Evolutionary conservation across 2,888 invertebrate species (phyloP).

Genomic region (Dolichopus griseipennis): DNA sequence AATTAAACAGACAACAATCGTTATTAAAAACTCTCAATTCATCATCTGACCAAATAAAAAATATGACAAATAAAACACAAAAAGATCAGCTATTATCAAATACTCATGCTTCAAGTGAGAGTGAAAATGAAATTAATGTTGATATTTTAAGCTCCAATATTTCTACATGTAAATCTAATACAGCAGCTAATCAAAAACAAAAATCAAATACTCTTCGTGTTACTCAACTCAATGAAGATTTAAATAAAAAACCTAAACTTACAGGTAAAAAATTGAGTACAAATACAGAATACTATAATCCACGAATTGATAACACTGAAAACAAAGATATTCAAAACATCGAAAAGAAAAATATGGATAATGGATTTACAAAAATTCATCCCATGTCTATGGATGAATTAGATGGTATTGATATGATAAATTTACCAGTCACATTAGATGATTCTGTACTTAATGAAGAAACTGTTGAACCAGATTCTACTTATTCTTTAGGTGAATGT

Average conservation of each 20-base stretch:
- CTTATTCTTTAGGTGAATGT: background rate
- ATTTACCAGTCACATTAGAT: slow-evolving; percentile 63
- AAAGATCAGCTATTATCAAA: background rate
- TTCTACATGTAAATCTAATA: slow-evolving; percentile 21
- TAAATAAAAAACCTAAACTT: background rate
- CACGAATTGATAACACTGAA: background rate
- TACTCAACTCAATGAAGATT: slow-evolving; percentile 10
- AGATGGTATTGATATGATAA: slow-evolving; percentile 65
- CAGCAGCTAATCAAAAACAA: slow-evolving; percentile 34
- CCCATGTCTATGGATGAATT: slow-evolving; percentile 40
- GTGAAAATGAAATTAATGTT: slow-evolving; percentile 10
- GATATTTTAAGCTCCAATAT: background rate
- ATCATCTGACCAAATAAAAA: background rate
- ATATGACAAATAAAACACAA: background rate
- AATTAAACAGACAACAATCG: background rate
- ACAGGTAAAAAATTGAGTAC: background rate
- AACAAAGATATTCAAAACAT: background rate
- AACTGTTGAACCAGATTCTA: background rate
- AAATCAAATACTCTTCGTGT: slow-evolving; percentile 26
- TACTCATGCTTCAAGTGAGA: background rate
- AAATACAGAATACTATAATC: background rate
- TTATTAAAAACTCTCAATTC: background rate
- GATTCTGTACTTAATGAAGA: slow-evolving; percentile 42
- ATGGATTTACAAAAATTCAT: background rate
- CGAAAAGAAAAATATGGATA: background rate